Conservation (phyloP, 1,140 invertebrate genomes). For the Gyrodactylus salaris region DNA sequence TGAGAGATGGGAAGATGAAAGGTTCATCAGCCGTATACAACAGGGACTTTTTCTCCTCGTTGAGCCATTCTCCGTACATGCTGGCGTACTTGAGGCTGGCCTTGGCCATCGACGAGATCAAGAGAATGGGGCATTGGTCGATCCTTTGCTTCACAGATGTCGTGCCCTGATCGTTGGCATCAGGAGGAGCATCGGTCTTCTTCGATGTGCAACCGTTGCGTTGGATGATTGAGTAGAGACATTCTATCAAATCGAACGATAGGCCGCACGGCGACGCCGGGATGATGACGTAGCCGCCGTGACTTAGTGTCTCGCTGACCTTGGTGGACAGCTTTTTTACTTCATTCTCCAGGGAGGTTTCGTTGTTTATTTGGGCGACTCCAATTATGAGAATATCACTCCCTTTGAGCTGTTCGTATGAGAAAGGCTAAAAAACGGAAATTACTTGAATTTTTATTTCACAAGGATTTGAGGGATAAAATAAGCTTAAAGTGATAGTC, state of each 20-base stretch:
- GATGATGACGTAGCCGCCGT: neutral
- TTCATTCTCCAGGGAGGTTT: neutral
- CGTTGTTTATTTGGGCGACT: neutral
- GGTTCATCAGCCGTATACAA: slow-evolving; percentile 3
- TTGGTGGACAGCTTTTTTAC: neutral
- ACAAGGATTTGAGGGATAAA: neutral
- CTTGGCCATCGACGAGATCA: neutral
- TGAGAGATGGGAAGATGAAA: neutral
- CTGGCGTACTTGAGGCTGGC: slow-evolving; percentile 1
- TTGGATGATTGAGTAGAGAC: neutral
- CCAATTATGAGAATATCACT: neutral
- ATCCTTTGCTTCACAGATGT: neutral
- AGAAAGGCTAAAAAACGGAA: neutral
- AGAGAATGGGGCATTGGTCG: neutral
- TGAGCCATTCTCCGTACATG: neutral
- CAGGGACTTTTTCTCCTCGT: neutral
- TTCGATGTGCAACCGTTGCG: neutral
- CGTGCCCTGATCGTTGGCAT: neutral
- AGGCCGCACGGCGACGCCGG: neutral
- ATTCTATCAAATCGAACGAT: neutral
- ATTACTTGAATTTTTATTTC: no score
- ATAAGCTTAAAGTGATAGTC: neutral
- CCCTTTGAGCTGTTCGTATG: neutral
- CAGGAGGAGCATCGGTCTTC: neutral
- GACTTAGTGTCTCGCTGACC: neutral